Conservation (phyloP, 2,888 invertebrate genomes). For the Hydropsyche betteni region DNA sequence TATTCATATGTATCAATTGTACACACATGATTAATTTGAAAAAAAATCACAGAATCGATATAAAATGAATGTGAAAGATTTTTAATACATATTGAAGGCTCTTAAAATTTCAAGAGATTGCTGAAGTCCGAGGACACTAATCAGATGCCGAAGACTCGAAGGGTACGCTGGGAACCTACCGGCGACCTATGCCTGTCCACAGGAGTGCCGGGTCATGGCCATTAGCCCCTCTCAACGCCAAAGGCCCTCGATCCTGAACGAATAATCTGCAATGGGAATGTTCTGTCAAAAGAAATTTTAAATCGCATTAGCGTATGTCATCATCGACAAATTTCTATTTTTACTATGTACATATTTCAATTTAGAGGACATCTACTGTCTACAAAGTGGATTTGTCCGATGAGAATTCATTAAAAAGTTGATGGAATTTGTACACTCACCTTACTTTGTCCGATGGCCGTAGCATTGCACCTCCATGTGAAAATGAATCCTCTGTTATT, state of each 20-base stretch:
- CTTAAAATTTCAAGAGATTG: conserved; percentile 17
- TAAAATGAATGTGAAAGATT: too few relatives aligned
- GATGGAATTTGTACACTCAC: conserved; percentile 3
- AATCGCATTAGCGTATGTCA: too few relatives aligned
- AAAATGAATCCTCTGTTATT: not conserved
- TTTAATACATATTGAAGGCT: not conserved
- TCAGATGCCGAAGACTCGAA: conserved; percentile 42
- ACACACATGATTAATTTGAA: too few relatives aligned
- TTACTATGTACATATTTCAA: too few relatives aligned
- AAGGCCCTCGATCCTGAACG: conserved; percentile 66
- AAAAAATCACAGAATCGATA: too few relatives aligned
- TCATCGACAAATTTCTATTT: too few relatives aligned
- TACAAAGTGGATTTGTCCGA: too few relatives aligned
- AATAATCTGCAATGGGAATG: conserved; percentile 63
- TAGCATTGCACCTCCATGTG: not conserved
- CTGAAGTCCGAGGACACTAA: conserved; percentile 30
- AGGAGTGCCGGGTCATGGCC: conserved; percentile 72
- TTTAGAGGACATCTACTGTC: too few relatives aligned
- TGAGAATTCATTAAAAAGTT: too few relatives aligned
- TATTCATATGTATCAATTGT: too few relatives aligned
- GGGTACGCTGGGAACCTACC: conserved; percentile 56
- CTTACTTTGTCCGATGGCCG: conserved; percentile 25
- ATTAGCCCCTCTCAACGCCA: conserved; percentile 68
- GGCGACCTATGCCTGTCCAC: conserved; percentile 72
- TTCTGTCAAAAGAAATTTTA: conserved; percentile 43